phyloP scores from a whole-genome alignment of 1,140 invertebrate genomes.

The Dinothrombium tinctorium region DNA sequence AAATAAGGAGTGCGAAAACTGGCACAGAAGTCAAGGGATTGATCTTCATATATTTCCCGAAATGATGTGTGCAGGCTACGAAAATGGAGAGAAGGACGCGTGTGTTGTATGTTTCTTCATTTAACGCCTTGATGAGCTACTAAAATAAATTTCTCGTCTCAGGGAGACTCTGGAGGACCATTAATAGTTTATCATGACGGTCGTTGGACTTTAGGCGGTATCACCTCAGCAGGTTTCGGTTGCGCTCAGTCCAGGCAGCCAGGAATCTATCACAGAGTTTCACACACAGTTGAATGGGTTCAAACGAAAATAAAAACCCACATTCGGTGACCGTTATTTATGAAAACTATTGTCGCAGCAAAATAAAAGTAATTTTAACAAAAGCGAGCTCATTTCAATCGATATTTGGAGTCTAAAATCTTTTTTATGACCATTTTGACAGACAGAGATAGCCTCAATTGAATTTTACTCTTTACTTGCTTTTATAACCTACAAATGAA shows the following conservation, averaged over 20 bases:
- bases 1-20: constrained; percentile 40
- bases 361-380: too few relatives aligned
- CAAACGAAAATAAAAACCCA: constrained; percentile 11
- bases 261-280: constrained; percentile 22
- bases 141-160: constrained; percentile 17
- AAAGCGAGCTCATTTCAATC: too few relatives aligned
- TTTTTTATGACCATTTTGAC: too few relatives aligned
- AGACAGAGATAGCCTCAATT: too few relatives aligned
- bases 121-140: not conserved
- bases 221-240: constrained; percentile 60
- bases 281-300: constrained; percentile 17
- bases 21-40: constrained; percentile 37
- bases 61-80: constrained; percentile 89
- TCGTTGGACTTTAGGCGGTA: constrained; percentile 47
- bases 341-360: too few relatives aligned
- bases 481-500: too few relatives aligned
- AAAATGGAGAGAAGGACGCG: constrained; percentile 55
- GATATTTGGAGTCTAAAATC: too few relatives aligned
- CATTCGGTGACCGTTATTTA: too few relatives aligned
- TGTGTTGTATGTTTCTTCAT: constrained; percentile 14
- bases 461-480: too few relatives aligned
- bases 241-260: constrained; percentile 59
- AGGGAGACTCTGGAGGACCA: constrained; percentile 80
- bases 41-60: constrained; percentile 82
- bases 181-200: constrained; percentile 35